Conservation (phyloP, 2,113 vertebrate species). For the Bambusicola thoracicus region DNA sequence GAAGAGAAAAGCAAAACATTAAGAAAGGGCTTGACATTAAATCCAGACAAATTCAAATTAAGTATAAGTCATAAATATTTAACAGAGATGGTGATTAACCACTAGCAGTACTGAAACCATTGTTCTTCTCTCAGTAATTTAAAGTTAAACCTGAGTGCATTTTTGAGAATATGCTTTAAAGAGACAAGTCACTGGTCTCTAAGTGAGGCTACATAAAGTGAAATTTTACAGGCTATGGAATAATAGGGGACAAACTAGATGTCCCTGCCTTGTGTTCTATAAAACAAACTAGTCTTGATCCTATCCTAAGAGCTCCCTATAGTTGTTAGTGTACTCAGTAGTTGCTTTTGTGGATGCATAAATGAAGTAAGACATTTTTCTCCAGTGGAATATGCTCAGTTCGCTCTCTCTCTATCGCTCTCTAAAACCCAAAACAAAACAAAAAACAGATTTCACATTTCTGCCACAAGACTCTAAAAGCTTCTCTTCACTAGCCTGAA, state of each 20-base stretch:
- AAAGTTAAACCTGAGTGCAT: not conserved
- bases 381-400: not conserved
- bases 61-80: conserved; percentile 9
- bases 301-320: not conserved
- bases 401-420: no score
- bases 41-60: conserved; percentile 9
- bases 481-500: rapidly evolving
- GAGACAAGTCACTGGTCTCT: not conserved
- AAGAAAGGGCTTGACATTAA: not conserved
- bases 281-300: not conserved
- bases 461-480: not conserved
- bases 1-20: not conserved
- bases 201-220: not conserved
- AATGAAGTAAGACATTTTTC: not conserved
- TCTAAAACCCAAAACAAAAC: no score
- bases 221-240: not conserved
- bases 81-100: not conserved
- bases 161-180: not conserved
- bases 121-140: not conserved
- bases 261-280: not conserved
- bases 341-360: not conserved
- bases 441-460: not conserved
- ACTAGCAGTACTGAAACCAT: not conserved
- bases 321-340: not conserved
- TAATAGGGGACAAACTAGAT: not conserved